Base-by-base conservation (phyloP, 2,888 invertebrate species). In the Drosophila anomalata region DNA sequence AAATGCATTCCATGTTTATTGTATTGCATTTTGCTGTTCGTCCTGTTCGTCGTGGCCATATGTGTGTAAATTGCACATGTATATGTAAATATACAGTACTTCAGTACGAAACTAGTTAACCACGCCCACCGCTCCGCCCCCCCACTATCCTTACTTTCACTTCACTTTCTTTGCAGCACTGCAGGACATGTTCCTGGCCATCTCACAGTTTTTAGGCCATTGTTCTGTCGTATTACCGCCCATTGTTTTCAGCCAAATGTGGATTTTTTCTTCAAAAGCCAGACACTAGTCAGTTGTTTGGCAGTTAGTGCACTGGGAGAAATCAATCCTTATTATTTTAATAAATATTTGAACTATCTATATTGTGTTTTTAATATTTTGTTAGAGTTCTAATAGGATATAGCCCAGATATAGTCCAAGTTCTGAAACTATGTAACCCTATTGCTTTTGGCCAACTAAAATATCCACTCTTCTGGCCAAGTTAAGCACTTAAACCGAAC, bases 11-110 rank as follows among this genome's bases (percentile, higher is more conserved):
- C 62, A 76, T 77, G 73, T 75, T 73, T 62, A 75, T 71, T 78
- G 76, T 81, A 83, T 75, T 69, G 80, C 68, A 75, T 77, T 82
- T 73, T 58, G 65, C 63, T 69, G 80, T 72, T 66, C 60, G 29
- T 75, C 63, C 46, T 75, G 59, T 68, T 47, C 7, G 42, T 56
- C 60, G 46, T 9, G 39, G 53, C 26, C 47, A 48, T 63, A 52
- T 63, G 33, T 33, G 33, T 12, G 33, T 33, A 33, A 33, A 33
- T 33, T 11, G 55, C 41, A 48, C 48, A 51, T 57, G 36, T 20
- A 20, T 31, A 17, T 14, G 36, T 36, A 36, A 36, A 12, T 48
- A 31, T 24, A 20, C 22, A 41, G 41, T 8, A 14, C 14, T 41
- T 41, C 8, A 36, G 12, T 12, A 11, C 22, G 20, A 42, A 33